A percentile compares a stretch with the other conserved stretches of the same genome.
These are phyloP conservation scores for Neoscelio sp. DNA, from an alignment of 2,888 invertebrate species.

Conservation along the genomic window DNA sequence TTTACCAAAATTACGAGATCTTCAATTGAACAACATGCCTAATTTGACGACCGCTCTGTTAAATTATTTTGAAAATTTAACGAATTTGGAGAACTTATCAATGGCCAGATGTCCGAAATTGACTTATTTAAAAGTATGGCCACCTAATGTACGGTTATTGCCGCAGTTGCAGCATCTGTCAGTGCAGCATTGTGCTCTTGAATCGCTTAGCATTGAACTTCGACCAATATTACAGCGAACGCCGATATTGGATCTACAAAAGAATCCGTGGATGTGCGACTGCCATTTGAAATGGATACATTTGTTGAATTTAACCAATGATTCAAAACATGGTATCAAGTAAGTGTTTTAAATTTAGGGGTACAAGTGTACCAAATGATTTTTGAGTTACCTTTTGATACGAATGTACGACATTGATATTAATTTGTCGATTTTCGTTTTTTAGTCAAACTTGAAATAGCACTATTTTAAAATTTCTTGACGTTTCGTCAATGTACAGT, in stretches of 20 bases:
- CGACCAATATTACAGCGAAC: constrained; percentile 83
- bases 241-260: constrained; percentile 84
- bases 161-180: constrained; percentile 84
- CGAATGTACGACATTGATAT: too few species aligned
- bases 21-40: constrained; percentile 85
- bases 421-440: too few species aligned
- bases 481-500: too few species aligned
- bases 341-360: too few species aligned
- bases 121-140: constrained; percentile 83
- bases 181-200: constrained; percentile 83
- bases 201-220: constrained; percentile 82
- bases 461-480: too few species aligned
- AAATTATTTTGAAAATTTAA: constrained; percentile 85
- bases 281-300: constrained; percentile 85
- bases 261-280: constrained; percentile 88
- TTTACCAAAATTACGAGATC: constrained; percentile 83
- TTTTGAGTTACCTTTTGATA: too few species aligned
- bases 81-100: constrained; percentile 84
- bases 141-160: constrained; percentile 81
- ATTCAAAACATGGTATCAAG: constrained; percentile 84
- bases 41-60: constrained; percentile 84
- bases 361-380: too few species aligned
- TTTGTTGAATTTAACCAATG: constrained; percentile 82
- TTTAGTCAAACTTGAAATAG: too few species aligned
- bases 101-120: constrained; percentile 85